phyloP scores from a whole-genome alignment of 2,113 vertebrate genomes.

The Calypte anna region DNA sequence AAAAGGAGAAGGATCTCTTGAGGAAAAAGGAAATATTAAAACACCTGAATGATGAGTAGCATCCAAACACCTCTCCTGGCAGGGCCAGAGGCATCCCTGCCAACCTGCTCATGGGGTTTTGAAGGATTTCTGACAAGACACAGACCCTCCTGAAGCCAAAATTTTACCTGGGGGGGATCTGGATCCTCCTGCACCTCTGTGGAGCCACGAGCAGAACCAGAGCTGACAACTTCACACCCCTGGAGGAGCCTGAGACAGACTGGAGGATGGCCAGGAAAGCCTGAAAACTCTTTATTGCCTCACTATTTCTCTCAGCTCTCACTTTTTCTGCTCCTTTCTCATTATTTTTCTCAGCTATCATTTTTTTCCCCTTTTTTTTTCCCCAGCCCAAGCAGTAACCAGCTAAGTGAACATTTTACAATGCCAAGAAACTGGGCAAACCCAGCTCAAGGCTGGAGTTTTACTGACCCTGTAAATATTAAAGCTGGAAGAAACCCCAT shows the following conservation, averaged over 20 bases:
- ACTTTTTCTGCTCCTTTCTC: background rate
- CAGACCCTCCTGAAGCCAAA: background rate
- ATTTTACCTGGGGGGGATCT: too few relatives aligned
- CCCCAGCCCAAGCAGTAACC: background rate
- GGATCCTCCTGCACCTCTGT: accelerated
- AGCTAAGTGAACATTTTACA: background rate
- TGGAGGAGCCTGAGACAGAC: background rate
- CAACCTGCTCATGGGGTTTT: background rate
- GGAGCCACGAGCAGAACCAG: background rate
- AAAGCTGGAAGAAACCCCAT: background rate
- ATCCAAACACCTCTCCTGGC: background rate
- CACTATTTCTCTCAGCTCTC: background rate
- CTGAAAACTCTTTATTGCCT: background rate
- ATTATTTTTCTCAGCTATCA: too few relatives aligned
- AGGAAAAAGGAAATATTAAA: background rate
- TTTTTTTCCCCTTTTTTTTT: background rate
- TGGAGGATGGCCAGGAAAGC: background rate
- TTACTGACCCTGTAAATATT: background rate
- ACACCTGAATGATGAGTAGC: background rate
- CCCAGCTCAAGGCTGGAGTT: background rate
- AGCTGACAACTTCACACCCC: accelerated
- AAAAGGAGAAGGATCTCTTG: background rate
- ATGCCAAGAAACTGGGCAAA: background rate
- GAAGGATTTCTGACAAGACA: background rate
- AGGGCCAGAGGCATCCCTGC: background rate